Conservation (phyloP, 2,888 invertebrate species). For the Chirona hameri region DNA sequence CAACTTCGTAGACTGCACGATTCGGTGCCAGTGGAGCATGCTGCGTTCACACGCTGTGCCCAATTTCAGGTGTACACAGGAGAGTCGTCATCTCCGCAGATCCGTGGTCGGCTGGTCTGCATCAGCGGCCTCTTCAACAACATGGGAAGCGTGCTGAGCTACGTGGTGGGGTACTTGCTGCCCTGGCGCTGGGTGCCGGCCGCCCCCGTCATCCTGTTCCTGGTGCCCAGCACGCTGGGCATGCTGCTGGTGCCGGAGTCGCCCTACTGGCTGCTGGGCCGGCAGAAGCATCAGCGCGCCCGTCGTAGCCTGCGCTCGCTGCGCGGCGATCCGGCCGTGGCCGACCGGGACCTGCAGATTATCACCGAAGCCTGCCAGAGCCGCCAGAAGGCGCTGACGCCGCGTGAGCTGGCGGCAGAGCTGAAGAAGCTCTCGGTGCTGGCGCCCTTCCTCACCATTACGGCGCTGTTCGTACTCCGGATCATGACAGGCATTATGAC, state of each 20-base stretch:
- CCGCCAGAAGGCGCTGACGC: neutral
- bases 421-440: neutral
- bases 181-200: conserved; percentile 1
- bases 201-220: neutral
- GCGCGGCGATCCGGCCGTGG: neutral
- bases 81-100: conserved; percentile 5
- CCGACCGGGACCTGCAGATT: neutral
- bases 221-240: conserved; percentile 8
- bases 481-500: neutral
- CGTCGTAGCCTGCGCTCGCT: neutral
- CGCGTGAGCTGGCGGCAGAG: neutral
- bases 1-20: no score
- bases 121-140: neutral
- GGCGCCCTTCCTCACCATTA: conserved; percentile 22
- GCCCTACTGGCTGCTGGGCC: conserved; percentile 13
- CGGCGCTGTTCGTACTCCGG: neutral
- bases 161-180: neutral
- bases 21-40: no score
- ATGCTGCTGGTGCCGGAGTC: conserved; percentile 14
- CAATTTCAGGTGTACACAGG: neutral
- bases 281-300: neutral
- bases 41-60: neutral
- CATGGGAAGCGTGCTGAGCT: neutral
- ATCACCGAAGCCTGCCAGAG: neutral
- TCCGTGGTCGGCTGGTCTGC: conserved; percentile 1